phyloP scores from a whole-genome alignment of 2,888 invertebrate genomes.

The Hypsopygia costalis region DNA sequence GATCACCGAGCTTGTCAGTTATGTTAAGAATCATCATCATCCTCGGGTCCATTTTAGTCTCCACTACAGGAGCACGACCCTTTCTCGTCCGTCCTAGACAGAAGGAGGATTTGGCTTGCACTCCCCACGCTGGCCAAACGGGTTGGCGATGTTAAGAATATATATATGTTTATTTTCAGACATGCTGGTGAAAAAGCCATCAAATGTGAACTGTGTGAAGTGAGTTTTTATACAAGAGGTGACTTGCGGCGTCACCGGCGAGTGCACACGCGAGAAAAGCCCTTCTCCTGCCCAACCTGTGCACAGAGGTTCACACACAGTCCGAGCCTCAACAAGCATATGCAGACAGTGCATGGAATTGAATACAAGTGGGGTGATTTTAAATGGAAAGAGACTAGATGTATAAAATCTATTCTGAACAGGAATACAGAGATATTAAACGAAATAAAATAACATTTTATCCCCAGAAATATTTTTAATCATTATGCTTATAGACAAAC shows the following conservation, averaged over 20 bases:
- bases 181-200: slow-evolving; percentile 62
- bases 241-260: slow-evolving; percentile 58
- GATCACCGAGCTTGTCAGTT: too few species aligned
- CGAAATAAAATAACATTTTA: slow-evolving; percentile 7
- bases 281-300: slow-evolving; percentile 61
- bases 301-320: slow-evolving; percentile 62
- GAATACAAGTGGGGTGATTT: slow-evolving; percentile 60
- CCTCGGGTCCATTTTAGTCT: too few species aligned
- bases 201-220: slow-evolving; percentile 56
- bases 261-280: slow-evolving; percentile 66
- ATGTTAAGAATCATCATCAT: too few species aligned
- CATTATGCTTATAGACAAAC: neutral
- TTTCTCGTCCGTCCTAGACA: too few species aligned
- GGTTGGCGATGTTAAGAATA: too few species aligned
- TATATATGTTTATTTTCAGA: slow-evolving; percentile 34
- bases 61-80: too few species aligned
- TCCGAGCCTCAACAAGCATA: slow-evolving; percentile 69
- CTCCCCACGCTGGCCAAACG: too few species aligned
- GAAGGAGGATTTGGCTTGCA: too few species aligned
- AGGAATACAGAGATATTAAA: too few species aligned
- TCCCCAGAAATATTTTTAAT: slow-evolving; percentile 1
- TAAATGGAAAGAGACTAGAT: slow-evolving; percentile 30
- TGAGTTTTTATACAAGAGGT: slow-evolving; percentile 54
- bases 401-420: slow-evolving; percentile 17
- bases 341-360: slow-evolving; percentile 60